Conservation (phyloP, 2,113 vertebrate genomes). For the Pelusios castaneus region DNA sequence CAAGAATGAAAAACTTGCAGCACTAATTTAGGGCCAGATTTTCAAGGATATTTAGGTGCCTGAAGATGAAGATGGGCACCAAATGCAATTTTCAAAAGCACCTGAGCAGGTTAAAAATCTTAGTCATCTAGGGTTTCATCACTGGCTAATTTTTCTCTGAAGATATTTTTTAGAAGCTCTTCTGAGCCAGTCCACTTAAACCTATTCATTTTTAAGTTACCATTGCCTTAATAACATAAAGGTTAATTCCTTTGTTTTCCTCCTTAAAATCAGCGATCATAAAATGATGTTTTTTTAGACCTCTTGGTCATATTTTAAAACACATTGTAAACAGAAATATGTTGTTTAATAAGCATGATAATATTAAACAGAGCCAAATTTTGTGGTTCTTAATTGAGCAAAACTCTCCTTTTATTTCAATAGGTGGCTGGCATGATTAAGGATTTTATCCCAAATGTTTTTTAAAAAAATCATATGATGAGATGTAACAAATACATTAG, state of each 20-base stretch:
- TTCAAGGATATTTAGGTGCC: not conserved
- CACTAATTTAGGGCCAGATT: not conserved
- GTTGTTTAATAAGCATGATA: not conserved
- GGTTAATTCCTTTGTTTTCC: not conserved
- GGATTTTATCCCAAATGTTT: not conserved
- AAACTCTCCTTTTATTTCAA: not conserved
- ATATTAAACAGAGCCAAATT: not conserved
- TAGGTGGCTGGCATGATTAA: not conserved
- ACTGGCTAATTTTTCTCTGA: not conserved
- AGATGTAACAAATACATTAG: not conserved
- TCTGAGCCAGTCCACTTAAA: not conserved
- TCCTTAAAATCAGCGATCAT: not conserved
- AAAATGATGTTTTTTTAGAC: not conserved
- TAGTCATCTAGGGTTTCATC: not conserved
- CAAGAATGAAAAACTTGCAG: not conserved
- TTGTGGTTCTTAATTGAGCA: not conserved
- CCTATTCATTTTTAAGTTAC: not conserved
- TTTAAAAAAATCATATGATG: not conserved
- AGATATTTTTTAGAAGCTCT: not conserved
- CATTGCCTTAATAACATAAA: not conserved
- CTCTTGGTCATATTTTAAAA: not conserved
- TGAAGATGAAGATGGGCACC: not conserved
- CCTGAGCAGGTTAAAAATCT: not conserved
- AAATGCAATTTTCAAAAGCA: not conserved
- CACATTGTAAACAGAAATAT: not conserved